Evolutionary conservation across 2,113 vertebrate genomes (phyloP).

Genomic region (Sinocyclocheilus rhinocerous): DNA sequence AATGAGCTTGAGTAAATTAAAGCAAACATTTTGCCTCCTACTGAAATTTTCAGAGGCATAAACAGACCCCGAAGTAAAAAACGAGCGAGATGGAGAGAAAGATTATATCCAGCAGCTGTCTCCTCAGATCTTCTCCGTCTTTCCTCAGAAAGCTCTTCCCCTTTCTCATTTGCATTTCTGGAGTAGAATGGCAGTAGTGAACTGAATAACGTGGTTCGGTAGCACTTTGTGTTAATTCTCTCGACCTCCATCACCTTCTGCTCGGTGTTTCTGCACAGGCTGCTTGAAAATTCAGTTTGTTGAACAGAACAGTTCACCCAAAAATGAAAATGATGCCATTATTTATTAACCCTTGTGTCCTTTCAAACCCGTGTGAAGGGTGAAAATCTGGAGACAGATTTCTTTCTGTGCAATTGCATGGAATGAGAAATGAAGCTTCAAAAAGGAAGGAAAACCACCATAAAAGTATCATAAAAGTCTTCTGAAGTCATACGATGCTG

Average conservation of each 20-base stretch:
- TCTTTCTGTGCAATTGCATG: background rate
- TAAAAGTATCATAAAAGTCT: background rate
- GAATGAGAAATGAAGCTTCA: background rate
- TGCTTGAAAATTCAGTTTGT: conserved; percentile 9
- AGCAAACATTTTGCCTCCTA: conserved; percentile 43
- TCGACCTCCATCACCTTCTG: background rate
- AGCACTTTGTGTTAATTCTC: background rate
- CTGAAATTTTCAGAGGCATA: conserved; percentile 45
- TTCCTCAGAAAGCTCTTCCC: conserved; percentile 19
- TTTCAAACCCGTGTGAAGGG: background rate
- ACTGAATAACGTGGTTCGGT: background rate
- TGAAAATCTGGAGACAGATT: background rate
- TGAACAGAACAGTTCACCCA: background rate
- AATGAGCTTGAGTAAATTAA: conserved; percentile 47
- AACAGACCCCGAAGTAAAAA: conserved; percentile 44
- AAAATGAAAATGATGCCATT: background rate
- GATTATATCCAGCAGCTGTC: conserved; percentile 23
- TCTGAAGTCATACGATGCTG: background rate
- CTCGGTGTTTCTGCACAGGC: background rate
- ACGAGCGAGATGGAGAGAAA: background rate
- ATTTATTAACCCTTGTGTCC: no score
- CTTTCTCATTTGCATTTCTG: conserved; percentile 11
- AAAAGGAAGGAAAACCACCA: background rate
- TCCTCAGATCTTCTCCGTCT: conserved; percentile 4
- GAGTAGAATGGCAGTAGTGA: background rate